Conservation (phyloP, 2,113 vertebrate genomes). For the Barbus barbus region DNA sequence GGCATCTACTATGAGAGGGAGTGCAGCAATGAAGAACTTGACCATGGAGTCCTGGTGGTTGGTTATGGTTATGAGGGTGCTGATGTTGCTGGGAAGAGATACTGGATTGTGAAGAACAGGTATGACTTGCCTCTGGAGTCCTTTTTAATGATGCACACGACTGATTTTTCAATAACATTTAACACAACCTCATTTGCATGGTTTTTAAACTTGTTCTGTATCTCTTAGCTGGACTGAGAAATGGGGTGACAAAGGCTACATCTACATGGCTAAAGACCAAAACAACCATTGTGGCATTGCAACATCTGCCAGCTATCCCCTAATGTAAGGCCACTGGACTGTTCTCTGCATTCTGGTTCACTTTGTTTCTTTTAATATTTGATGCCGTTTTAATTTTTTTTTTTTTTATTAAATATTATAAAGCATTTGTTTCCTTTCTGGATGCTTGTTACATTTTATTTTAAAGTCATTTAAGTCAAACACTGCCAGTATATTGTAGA, state of each 20-base stretch:
- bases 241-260: conserved; percentile 79
- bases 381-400: background rate
- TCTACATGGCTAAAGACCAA: conserved; percentile 77
- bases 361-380: no score
- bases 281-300: conserved; percentile 81
- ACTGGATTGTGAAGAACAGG: conserved; percentile 90
- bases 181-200: background rate
- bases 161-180: background rate
- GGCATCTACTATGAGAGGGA: conserved; percentile 84
- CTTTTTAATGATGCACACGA: background rate
- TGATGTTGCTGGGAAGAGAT: conserved; percentile 74
- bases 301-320: conserved; percentile 77
- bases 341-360: no score
- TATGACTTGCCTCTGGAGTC: conserved; percentile 49
- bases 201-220: background rate
- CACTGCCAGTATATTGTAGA: background rate
- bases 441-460: background rate
- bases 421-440: background rate
- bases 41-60: conserved; percentile 80
- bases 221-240: conserved; percentile 78
- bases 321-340: conserved; percentile 65
- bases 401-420: background rate
- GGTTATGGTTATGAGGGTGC: conserved; percentile 77
- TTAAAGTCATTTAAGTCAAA: background rate
- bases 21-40: conserved; percentile 74